Conservation (phyloP, 2,113 vertebrate species). For the Tichodroma muraria region DNA sequence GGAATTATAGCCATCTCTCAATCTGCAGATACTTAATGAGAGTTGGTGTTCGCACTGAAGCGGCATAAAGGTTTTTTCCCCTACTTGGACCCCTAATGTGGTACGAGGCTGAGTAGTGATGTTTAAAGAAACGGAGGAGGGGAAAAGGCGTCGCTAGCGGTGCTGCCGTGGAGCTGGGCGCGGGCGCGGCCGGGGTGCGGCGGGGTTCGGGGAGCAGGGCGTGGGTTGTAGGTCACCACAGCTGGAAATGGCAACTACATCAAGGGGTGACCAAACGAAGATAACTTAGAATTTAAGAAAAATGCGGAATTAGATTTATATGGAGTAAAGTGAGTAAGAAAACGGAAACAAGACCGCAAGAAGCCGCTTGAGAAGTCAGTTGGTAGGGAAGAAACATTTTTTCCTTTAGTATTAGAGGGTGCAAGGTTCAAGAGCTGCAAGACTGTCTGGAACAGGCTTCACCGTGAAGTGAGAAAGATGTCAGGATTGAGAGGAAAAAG, state of each 20-base stretch:
- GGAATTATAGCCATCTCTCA: neutral
- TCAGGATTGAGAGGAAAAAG: neutral
- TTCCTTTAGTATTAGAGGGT: neutral
- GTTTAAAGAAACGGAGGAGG: neutral
- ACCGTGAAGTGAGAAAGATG: neutral
- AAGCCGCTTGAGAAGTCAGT: neutral
- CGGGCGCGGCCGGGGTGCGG: neutral
- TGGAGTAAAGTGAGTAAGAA: neutral
- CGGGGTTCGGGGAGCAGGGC: rapidly evolving
- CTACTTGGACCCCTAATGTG: rapidly evolving
- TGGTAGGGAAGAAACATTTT: neutral
- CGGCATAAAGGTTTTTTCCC: neutral
- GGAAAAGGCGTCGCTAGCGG: rapidly evolving
- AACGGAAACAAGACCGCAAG: neutral
- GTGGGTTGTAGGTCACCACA: neutral
- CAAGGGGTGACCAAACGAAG: neutral
- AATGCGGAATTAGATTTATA: neutral
- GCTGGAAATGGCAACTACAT: neutral
- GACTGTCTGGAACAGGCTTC: neutral
- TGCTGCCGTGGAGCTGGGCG: neutral
- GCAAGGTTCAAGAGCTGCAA: neutral
- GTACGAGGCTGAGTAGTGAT: neutral
- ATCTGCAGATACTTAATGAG: neutral
- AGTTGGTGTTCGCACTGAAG: neutral
- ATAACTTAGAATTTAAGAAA: neutral